Base-by-base conservation (phyloP, 2,113 vertebrate genomes). In the Nymphicus hollandicus region DNA sequence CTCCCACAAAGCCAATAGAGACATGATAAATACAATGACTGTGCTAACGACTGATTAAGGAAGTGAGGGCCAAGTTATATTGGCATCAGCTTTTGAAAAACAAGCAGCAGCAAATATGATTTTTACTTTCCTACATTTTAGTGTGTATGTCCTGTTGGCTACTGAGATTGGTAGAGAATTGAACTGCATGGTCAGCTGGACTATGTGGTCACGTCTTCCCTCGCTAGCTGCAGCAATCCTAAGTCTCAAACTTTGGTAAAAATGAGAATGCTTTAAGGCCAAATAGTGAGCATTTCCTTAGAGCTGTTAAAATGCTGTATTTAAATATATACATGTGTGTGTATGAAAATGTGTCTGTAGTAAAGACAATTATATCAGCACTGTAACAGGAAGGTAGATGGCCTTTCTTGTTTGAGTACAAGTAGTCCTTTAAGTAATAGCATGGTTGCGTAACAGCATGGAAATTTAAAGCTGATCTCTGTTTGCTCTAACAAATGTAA, bases 361-460 rank as follows among this genome's bases (percentile, higher is more conserved):
- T 49, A 79, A 24, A 43, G n/a, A 86, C 70, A 80, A 76, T 47
- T 37, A 31, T 63, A 60, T 66, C n/a, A 50, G 85, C n/a, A 22
- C 50, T 24, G 31, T 9, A 71, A 80, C 88, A 89, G 60, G 76
- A 92, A 91, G 55, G 94, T 64, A 78, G 74, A 39, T 46, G 91
- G 95, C 74, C 81, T 76, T 81, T 87, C 88, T 90, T 87, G 46
- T 72, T 58, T 33, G 93, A 95, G 71, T 55, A 95, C 96, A 95
- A 95, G 92, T 33, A 55, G 94, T 95, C 74, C 97, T 96, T 96
- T 93, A 96, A 96, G 96, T 77, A 90, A 94, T 69, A 87, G 81
- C 87, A 63, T 0, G 6, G 88, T 97, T 97, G 91, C 95, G 65
- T 77, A 96, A 97, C 43, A 37, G 81, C 85, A 61, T 0, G 92